Evolutionary conservation across 2,113 vertebrate genomes (phyloP).

Genomic region (Okapia johnstoni): DNA sequence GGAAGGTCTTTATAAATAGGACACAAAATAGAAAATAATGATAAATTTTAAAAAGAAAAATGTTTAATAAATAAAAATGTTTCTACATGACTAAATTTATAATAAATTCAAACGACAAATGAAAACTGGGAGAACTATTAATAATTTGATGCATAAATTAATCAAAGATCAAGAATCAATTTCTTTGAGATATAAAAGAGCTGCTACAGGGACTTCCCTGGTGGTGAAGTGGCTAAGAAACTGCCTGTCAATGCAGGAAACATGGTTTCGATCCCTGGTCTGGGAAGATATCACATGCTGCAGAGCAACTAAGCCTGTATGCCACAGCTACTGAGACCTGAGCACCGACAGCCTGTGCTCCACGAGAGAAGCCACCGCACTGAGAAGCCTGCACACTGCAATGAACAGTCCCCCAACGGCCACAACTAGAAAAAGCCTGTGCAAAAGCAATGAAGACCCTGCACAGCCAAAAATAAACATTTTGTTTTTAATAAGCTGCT

Average conservation of each 20-base stretch:
- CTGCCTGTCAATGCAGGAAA: not conserved
- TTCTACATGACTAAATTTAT: not conserved
- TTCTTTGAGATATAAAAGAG: not conserved
- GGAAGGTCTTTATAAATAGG: not conserved
- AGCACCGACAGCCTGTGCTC: not conserved
- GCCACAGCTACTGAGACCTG: not conserved
- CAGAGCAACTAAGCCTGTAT: not conserved
- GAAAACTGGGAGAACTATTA: not conserved
- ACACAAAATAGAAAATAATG: not conserved
- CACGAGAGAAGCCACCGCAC: fast-evolving
- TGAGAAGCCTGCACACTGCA: not conserved
- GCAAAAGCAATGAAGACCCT: not conserved
- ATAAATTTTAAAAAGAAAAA: not conserved
- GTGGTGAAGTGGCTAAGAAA: not conserved
- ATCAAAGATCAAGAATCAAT: not conserved
- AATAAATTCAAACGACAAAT: not conserved
- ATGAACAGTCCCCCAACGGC: not conserved
- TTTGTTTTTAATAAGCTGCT: not conserved
- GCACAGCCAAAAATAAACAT: not conserved
- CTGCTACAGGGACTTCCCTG: not conserved
- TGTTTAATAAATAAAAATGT: not conserved
- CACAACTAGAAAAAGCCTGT: not conserved
- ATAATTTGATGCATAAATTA: not conserved
- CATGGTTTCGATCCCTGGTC: not conserved
- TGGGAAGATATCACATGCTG: not conserved